Evolutionary conservation across 2,113 vertebrate genomes (phyloP).

Genomic region (Hemiprocne comata): DNA sequence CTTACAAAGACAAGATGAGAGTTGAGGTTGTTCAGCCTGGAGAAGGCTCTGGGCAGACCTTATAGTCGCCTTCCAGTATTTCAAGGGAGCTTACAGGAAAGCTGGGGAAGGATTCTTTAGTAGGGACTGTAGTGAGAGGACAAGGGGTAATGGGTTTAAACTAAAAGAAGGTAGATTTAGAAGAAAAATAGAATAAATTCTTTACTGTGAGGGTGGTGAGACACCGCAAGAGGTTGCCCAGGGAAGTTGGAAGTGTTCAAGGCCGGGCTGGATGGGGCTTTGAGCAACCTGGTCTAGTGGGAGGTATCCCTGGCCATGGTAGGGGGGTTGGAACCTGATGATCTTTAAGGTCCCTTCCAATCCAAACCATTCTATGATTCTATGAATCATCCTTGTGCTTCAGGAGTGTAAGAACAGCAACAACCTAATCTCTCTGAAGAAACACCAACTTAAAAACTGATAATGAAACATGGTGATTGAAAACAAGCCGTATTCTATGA

Average conservation of each 20-base stretch:
- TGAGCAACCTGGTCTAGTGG: neutral
- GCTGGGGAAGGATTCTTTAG: neutral
- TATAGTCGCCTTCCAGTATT: neutral
- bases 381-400: neutral
- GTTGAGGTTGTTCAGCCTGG: neutral
- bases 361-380: neutral
- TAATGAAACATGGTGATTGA: neutral
- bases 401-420: neutral
- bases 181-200: neutral
- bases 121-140: neutral
- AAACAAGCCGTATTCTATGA: neutral
- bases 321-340: neutral
- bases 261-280: neutral
- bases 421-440: neutral
- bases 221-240: neutral
- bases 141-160: neutral
- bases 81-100: neutral
- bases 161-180: neutral
- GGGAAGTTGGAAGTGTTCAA: neutral
- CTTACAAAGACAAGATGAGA: neutral
- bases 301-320: no score
- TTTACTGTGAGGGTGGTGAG: neutral
- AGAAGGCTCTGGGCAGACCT: neutral
- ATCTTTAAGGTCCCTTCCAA: neutral
- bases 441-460: fast-evolving